Percentiles rank a stretch among this genome's conserved stretches.
These are phyloP conservation scores for Sphaerophoria taeniata DNA, from an alignment of 2,888 invertebrate species.

Conservation along the genomic window DNA sequence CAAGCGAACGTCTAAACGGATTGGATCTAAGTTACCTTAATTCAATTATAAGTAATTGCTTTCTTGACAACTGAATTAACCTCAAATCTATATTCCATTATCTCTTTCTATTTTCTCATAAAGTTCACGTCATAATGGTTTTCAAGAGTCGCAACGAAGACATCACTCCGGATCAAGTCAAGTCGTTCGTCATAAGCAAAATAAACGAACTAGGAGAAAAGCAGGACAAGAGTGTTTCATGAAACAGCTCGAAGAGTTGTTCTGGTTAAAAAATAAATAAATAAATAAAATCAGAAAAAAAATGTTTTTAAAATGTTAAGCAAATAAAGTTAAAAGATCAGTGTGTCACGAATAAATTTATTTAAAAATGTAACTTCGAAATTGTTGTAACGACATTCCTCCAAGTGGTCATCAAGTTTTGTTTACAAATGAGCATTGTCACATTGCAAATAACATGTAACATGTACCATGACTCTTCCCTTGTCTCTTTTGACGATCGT, in stretches of 20 bases:
- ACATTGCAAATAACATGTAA: no score
- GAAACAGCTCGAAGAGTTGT: background rate
- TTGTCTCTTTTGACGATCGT: no score
- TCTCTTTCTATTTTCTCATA: constrained; percentile 50
- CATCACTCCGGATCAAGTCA: constrained; percentile 77
- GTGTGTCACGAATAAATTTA: no score
- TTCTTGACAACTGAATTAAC: no score
- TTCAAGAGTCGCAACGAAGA: constrained; percentile 79
- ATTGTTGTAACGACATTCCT: no score
- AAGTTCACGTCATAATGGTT: constrained; percentile 82
- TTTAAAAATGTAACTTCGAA: no score
- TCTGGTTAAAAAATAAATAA: background rate
- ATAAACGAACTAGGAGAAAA: constrained; percentile 69
- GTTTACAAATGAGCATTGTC: no score
- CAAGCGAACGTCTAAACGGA: constrained; percentile 75
- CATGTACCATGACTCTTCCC: no score
- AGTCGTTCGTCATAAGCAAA: constrained; percentile 79
- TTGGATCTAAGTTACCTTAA: constrained; percentile 78
- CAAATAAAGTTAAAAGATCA: no score
- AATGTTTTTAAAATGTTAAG: no score
- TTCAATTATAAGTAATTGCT: constrained; percentile 80
- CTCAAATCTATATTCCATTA: background rate
- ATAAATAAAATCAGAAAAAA: background rate
- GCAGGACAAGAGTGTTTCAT: constrained; percentile 19
- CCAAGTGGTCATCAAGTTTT: no score